Conservation (phyloP, 1,140 invertebrate species). For the Drosophila cardini region DNA sequence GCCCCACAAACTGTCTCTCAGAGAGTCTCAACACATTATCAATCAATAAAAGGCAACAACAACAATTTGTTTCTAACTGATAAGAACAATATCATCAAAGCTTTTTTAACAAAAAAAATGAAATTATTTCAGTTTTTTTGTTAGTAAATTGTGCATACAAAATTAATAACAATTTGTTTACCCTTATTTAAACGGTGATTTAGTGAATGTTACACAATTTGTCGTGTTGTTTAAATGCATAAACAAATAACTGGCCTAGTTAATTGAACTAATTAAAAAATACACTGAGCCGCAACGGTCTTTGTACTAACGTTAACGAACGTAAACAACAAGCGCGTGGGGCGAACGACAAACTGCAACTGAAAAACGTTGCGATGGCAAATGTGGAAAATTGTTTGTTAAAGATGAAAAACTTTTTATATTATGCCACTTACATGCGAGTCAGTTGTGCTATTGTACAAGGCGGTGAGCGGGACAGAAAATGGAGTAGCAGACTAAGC, state of each 20-base stretch:
- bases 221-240: neutral
- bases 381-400: conserved; percentile 70
- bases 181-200: conserved; percentile 13
- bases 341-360: conserved; percentile 81
- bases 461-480: conserved; percentile 61
- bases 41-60: conserved; percentile 2
- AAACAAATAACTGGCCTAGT: conserved; percentile 4
- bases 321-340: conserved; percentile 57
- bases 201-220: conserved; percentile 2
- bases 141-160: neutral
- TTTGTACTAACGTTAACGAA: conserved; percentile 5
- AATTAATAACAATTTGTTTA: conserved; percentile 15
- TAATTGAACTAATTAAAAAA: conserved; percentile 34
- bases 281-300: neutral
- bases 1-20: neutral
- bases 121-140: neutral
- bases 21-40: conserved; percentile 34
- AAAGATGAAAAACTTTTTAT: conserved; percentile 52
- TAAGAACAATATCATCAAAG: conserved; percentile 39
- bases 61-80: conserved; percentile 45
- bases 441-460: neutral
- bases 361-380: conserved; percentile 66
- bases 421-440: conserved; percentile 14
- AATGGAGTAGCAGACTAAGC: conserved; percentile 56
- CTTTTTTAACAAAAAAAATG: conserved; percentile 3